These are phyloP conservation scores for Charina bottae DNA, from an alignment of 2,113 vertebrate genomes.

Conservation along the genomic window DNA sequence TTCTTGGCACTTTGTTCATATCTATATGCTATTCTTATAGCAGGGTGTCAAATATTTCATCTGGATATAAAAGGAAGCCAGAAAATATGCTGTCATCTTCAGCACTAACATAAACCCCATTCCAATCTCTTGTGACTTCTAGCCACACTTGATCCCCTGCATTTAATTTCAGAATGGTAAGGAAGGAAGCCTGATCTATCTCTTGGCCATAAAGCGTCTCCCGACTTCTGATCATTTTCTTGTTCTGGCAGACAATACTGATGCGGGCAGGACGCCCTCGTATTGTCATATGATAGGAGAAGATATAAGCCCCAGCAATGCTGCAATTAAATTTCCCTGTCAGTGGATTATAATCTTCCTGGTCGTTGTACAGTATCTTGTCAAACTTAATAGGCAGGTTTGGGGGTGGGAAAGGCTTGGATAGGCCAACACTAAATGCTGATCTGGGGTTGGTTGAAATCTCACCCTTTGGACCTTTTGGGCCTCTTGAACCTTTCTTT, in stretches of 20 bases:
- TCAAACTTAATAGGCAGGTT: constrained; percentile 89
- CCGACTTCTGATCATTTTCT: constrained; percentile 82
- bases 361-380: constrained; percentile 89
- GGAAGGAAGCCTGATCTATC: constrained; percentile 91
- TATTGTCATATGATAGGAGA: constrained; percentile 93
- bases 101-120: constrained; percentile 86
- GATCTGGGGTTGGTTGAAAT: constrained; percentile 67
- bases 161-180: constrained; percentile 83
- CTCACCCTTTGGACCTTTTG: constrained; percentile 84
- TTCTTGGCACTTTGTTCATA: rapidly evolving
- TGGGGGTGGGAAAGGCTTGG: constrained; percentile 89
- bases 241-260: constrained; percentile 85
- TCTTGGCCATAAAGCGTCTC: constrained; percentile 93
- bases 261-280: constrained; percentile 86
- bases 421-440: constrained; percentile 91
- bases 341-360: constrained; percentile 82
- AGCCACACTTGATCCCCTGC: constrained; percentile 93
- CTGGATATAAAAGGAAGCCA: constrained; percentile 91
- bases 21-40: constrained; percentile 19
- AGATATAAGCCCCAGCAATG: constrained; percentile 87
- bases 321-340: constrained; percentile 89
- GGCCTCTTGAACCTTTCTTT: constrained; percentile 86
- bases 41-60: constrained; percentile 59
- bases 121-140: constrained; percentile 92
- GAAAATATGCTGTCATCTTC: constrained; percentile 96